Evolutionary conservation across 2,113 vertebrate genomes (phyloP), one percentile per base, ranked within the genome.

Genomic region (Columba janthina): DNA sequence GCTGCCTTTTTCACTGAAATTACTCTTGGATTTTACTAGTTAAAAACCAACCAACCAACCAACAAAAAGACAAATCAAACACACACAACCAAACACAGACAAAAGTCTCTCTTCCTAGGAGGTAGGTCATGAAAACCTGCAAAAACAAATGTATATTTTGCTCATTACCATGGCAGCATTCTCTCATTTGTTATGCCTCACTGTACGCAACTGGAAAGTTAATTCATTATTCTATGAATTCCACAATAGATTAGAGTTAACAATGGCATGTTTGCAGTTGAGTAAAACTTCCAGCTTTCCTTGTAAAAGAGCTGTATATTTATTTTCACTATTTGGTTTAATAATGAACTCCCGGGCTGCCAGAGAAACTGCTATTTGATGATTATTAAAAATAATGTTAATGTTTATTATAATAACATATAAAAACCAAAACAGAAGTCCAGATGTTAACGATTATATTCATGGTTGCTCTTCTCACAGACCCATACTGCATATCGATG

Each of bases 371-470:
- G 44, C 61, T 72, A 82, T 76, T 85, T 95, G 73, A 93, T 76
- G n/a, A 89, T 91, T 88, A 96, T 96, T 78, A 76, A 94, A 94
- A 95, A 85, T 75, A 82, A 89, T 67, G 48, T 56, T 74, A 88
- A 94, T 92, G 50, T 89, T 96, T 95, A 95, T 94, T 91, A 71
- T 84, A 94, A 70, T 65, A 85, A 85, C 46, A 89, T 32, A 87
- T 57, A 58, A 94, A 82, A 90, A 69, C 10, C 44, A 82, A 95
- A 88, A 65, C 84, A 95, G 81, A 82, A 91, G 51, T 64, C 74
- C 89, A 96, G 93, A 85, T 96, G 95, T 83, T 93, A 94, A 64
- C 53, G 85, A 85, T 94, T 91, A 80, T 85, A 95, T 94, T 96
- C 88, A 85, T 51, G 26, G 60, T 25, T 83, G 70, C 90, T 74